Evolutionary conservation across 2,888 invertebrate species (phyloP), one percentile per base, ranked within the genome.

Genomic region (Caenorhabditis drosophilae): DNA sequence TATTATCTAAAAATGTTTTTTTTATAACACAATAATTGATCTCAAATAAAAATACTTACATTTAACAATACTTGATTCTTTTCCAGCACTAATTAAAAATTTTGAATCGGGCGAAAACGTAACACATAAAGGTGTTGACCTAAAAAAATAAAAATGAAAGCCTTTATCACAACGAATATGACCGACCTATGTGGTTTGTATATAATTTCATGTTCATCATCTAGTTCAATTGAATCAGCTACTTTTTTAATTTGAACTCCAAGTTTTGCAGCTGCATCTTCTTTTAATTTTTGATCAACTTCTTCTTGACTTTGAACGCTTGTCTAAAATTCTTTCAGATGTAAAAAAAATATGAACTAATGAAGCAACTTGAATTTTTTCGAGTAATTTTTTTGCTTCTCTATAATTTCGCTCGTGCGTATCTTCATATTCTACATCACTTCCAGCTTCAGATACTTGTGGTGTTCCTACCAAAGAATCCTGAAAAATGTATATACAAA

Each of bases 61-160:
- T 60, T 81, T 81, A 15, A 79, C 75, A 42, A 81, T 74, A 25
- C 68, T 64, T n/a, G 79, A 76, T 40, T 81, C 81, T 55, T 81
- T 81, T 50, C 78, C 78, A 40, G 70, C 69, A 27, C 79, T 80
- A 31, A 80, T 69, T 20, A 78, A 45, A 50, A 51, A 77, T 25
- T 72, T 53, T 4, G 67, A 67, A 41, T 70, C 71, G n/a, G 71
- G 70, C 3, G 79, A 78, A 49, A 80, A 67, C 16, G 74, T 75
- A 20, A 79, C 73, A 23, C 70, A 71, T 0, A 76, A 38, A 9
- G 73, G 73, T 9, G 70, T 60, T 22, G 74, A 67, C 41, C 73
- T 69, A 49, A 12, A 66, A 52, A 45, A 16, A 41, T 12, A 26
- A 25, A 18, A 26, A 40, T 27, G 18, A 41, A 7, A 3, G 4